Conservation (phyloP, 2,797 vertebrate species). For the Petrocephalus sullivani region DNA sequence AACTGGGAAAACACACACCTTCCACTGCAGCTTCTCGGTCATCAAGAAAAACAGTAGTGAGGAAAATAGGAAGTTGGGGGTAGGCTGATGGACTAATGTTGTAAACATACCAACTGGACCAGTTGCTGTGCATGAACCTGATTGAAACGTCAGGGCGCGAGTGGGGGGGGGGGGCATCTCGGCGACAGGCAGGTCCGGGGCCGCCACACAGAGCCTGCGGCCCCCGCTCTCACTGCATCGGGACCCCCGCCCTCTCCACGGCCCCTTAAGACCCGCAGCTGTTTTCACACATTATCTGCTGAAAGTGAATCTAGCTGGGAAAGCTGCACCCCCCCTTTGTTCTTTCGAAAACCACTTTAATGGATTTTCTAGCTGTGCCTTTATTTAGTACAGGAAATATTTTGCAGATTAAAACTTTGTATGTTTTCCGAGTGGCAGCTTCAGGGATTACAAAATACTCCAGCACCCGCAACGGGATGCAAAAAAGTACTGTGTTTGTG, state of each 20-base stretch:
- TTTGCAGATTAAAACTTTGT: conserved; percentile 29
- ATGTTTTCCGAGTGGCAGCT: neutral
- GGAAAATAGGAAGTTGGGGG: neutral
- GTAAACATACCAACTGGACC: neutral
- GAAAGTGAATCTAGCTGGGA: conserved; percentile 59
- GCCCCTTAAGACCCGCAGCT: conserved; percentile 45
- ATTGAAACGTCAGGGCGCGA: neutral
- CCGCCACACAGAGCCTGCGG: neutral
- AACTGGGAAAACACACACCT: neutral
- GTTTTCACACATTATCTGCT: conserved; percentile 51
- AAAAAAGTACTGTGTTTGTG: neutral
- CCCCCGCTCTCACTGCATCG: neutral
- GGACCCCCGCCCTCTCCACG: conserved; percentile 25
- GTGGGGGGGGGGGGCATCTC: neutral
- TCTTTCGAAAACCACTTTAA: conserved; percentile 44
- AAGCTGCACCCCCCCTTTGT: conserved; percentile 45
- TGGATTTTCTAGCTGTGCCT: conserved; percentile 42
- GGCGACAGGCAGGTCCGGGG: neutral
- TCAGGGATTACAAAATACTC: neutral
- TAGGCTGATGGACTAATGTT: neutral
- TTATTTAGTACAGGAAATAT: conserved; percentile 36
- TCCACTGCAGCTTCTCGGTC: neutral
- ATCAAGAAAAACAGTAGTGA: neutral
- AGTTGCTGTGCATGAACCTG: neutral
- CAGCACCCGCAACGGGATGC: neutral